phyloP scores from a whole-genome alignment of 2,113 vertebrate species.

The Leucopsar rothschildi region DNA sequence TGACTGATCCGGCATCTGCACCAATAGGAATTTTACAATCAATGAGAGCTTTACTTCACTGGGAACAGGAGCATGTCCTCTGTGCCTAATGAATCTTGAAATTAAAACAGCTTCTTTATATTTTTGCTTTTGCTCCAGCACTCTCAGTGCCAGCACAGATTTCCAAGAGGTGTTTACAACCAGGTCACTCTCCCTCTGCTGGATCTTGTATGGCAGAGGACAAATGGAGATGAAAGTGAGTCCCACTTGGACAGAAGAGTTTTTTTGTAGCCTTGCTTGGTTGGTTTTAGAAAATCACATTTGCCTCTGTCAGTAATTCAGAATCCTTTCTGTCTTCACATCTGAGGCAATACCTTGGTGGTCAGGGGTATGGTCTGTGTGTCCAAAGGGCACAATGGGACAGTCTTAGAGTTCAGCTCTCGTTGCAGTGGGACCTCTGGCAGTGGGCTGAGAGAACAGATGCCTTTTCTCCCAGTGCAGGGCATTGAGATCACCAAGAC shows the following conservation, averaged over 20 bases:
- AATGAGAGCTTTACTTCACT: background rate
- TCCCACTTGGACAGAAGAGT: background rate
- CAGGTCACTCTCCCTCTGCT: background rate
- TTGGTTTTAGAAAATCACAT: background rate
- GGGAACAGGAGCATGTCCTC: background rate
- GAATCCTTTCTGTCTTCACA: background rate
- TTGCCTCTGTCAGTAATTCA: background rate
- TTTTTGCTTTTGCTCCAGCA: constrained; percentile 25
- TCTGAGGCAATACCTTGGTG: background rate
- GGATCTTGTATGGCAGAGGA: background rate
- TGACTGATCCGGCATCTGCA: background rate
- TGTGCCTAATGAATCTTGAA: constrained; percentile 52
- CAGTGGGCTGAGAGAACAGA: background rate
- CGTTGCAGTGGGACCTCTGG: background rate
- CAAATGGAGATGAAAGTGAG: background rate
- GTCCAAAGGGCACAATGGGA: background rate
- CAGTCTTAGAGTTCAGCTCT: background rate
- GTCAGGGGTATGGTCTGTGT: background rate
- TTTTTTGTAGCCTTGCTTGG: background rate
- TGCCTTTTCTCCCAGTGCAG: background rate
- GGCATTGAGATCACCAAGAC: background rate
- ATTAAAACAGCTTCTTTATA: constrained; percentile 26
- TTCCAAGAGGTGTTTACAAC: background rate
- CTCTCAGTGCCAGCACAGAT: background rate
- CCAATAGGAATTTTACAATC: background rate